phyloP scores from a whole-genome alignment of 2,888 invertebrate genomes.

The Euspilapteryx auroguttella region DNA sequence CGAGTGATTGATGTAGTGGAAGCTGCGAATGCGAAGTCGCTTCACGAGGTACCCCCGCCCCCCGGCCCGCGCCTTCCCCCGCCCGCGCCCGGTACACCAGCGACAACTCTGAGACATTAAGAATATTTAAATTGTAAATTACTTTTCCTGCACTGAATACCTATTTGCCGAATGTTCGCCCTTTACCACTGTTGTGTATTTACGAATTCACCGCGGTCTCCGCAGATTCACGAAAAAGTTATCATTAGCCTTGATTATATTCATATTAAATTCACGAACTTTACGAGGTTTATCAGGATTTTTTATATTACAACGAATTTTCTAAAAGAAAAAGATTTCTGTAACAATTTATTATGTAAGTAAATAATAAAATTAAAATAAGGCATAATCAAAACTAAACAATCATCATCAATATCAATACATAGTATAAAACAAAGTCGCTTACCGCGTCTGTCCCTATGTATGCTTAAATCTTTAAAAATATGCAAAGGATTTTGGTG shows the following conservation, averaged over 20 bases:
- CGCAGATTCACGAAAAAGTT: background rate
- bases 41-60: conserved; percentile 14
- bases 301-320: too few relatives aligned
- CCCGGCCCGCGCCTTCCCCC: conserved; percentile 12
- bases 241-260: background rate
- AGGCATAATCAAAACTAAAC: too few relatives aligned
- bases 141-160: conserved; percentile 55
- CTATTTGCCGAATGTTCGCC: conserved; percentile 32
- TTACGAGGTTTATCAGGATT: too few relatives aligned
- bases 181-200: conserved; percentile 14
- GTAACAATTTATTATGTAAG: too few relatives aligned
- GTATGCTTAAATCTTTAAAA: too few relatives aligned
- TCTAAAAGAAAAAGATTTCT: too few relatives aligned
- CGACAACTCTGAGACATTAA: conserved; percentile 57
- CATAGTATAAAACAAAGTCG: too few relatives aligned
- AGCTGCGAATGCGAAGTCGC: conserved; percentile 15
- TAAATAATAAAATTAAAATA: too few relatives aligned
- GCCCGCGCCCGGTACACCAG: conserved; percentile 13
- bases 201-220: conserved; percentile 1
- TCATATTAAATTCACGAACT: background rate
- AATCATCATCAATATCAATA: too few relatives aligned
- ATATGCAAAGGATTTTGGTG: too few relatives aligned
- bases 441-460: too few relatives aligned
- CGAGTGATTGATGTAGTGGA: conserved; percentile 61
- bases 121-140: conserved; percentile 61